A percentile compares a stretch with the other conserved stretches of the same genome.
Evolutionary conservation across 2,797 vertebrate species (phyloP).

Genomic region (Aulostomus chinensis): DNA sequence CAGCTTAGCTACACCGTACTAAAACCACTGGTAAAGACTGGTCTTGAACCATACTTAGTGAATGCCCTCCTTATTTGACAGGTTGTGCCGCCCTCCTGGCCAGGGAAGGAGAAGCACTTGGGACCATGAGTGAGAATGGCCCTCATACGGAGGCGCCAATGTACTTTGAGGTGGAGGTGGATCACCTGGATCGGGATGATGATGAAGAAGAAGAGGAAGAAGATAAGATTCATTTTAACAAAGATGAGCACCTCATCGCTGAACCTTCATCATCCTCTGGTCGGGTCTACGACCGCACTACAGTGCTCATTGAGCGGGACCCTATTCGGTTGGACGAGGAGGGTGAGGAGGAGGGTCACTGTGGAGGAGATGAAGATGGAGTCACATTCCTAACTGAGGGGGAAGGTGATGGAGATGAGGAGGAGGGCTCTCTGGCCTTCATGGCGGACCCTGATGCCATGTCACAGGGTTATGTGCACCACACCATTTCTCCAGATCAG

Average conservation of each 20-base stretch:
- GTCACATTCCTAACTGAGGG: slow-evolving; percentile 90
- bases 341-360: slow-evolving; percentile 89
- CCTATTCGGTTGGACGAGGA: slow-evolving; percentile 92
- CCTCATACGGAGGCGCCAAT: slow-evolving; percentile 83
- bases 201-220: slow-evolving; percentile 87
- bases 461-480: slow-evolving; percentile 98
- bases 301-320: slow-evolving; percentile 97
- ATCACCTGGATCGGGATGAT: slow-evolving; percentile 59
- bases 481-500: slow-evolving; percentile 98
- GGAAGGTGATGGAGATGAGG: slow-evolving; percentile 89
- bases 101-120: slow-evolving; percentile 69
- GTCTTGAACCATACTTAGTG: neutral
- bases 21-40: too few species aligned
- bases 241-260: slow-evolving; percentile 81
- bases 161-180: slow-evolving; percentile 89
- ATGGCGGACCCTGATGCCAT: slow-evolving; percentile 93
- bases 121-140: slow-evolving; percentile 95
- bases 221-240: slow-evolving; percentile 86
- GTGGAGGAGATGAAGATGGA: slow-evolving; percentile 83
- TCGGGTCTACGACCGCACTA: slow-evolving; percentile 94
- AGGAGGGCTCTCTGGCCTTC: slow-evolving; percentile 88
- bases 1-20: too few species aligned
- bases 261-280: slow-evolving; percentile 86
- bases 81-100: slow-evolving; percentile 51
- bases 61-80: slow-evolving; percentile 28